phyloP scores from a whole-genome alignment of 2,113 vertebrate genomes.

The Thunnus maccoyii region DNA sequence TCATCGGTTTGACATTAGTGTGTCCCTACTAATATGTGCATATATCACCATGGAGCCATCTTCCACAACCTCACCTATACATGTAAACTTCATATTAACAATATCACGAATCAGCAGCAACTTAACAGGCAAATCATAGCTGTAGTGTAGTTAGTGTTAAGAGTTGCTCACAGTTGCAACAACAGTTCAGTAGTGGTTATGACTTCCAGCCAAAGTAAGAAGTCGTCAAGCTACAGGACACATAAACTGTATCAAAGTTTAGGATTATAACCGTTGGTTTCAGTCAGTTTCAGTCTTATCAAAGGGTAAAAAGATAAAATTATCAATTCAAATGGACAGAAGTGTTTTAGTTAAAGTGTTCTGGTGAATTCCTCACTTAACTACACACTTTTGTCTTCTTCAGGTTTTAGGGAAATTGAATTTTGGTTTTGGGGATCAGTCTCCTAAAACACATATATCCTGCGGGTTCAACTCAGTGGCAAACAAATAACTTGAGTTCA shows the following conservation, averaged over 20 bases:
- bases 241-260: not conserved
- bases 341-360: not conserved
- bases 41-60: not conserved
- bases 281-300: not conserved
- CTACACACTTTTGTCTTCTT: not conserved
- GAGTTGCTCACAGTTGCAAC: not conserved
- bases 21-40: not conserved
- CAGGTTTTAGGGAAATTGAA: not conserved
- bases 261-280: not conserved
- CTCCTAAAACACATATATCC: not conserved
- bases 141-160: not conserved
- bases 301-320: not conserved
- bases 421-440: not conserved
- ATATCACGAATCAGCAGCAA: conserved; percentile 33
- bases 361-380: not conserved
- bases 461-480: not conserved
- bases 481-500: not conserved
- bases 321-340: no score
- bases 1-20: not conserved
- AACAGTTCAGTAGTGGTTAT: conserved; percentile 25
- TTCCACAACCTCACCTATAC: not conserved
- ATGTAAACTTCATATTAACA: conserved; percentile 26
- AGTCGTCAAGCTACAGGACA: not conserved
- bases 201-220: no score
- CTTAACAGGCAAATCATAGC: not conserved